Percentiles rank a stretch among this genome's conserved stretches.
phyloP scores from a whole-genome alignment of 2,113 vertebrate species.

The Pampusana beccarii region DNA sequence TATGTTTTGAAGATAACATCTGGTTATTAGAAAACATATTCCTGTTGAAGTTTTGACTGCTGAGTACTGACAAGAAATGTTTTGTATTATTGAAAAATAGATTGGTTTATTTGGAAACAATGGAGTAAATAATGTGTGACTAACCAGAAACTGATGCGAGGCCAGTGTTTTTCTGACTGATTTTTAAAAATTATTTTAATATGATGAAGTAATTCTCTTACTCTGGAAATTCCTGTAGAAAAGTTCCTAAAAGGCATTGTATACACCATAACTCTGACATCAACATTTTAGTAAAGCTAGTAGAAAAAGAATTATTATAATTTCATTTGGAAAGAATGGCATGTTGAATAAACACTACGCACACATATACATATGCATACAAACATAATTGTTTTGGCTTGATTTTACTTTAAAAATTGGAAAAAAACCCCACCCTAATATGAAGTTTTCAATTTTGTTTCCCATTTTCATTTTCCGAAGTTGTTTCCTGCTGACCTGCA shows the following conservation, averaged over 20 bases:
- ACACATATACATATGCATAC: accelerated
- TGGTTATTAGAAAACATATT: background rate
- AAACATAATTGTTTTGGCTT: background rate
- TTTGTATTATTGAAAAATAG: background rate
- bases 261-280: background rate
- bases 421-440: no score
- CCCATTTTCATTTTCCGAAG: background rate
- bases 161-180: background rate
- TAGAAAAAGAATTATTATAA: background rate
- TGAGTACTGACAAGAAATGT: background rate
- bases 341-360: background rate
- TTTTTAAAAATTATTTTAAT: background rate
- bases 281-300: background rate
- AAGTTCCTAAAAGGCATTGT: background rate
- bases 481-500: background rate
- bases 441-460: background rate
- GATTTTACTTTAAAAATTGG: background rate
- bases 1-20: background rate
- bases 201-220: background rate
- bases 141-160: background rate
- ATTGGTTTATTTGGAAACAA: background rate
- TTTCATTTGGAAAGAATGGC: background rate
- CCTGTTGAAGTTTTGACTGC: background rate
- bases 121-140: background rate
- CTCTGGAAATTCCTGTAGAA: background rate